Percentiles rank a stretch among this genome's conserved stretches.
Conservation (phyloP, 1,140 invertebrate genomes). For the Pseudomyrmex gracilis region DNA sequence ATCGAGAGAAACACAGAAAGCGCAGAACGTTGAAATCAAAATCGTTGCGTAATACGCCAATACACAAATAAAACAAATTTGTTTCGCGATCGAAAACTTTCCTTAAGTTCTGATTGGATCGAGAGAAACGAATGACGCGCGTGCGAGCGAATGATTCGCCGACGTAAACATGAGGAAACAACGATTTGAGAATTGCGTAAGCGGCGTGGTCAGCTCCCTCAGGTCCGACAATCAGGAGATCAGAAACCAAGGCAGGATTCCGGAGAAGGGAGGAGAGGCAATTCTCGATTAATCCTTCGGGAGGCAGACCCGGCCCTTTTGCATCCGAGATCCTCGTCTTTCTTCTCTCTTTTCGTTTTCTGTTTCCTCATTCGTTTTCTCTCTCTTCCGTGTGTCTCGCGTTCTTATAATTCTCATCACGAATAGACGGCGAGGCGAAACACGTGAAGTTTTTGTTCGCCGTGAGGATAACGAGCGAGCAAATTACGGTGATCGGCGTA, state of each 20-base stretch:
- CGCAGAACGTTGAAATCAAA: neutral
- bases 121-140: conserved; percentile 33
- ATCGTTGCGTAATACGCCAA: neutral
- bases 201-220: conserved; percentile 70
- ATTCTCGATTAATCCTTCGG: conserved; percentile 75
- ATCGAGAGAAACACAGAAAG: neutral
- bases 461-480: conserved; percentile 64
- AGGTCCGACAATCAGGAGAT: conserved; percentile 70
- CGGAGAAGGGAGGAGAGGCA: conserved; percentile 6
- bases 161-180: conserved; percentile 71
- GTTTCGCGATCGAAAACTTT: neutral
- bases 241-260: conserved; percentile 53
- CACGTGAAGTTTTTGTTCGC: conserved; percentile 54
- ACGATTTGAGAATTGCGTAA: conserved; percentile 77
- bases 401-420: conserved; percentile 60
- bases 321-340: neutral
- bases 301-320: conserved; percentile 36
- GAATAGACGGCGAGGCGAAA: conserved; percentile 54
- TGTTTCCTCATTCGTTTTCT: neutral
- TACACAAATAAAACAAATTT: neutral
- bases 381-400: neutral
- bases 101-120: conserved; percentile 31
- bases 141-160: conserved; percentile 43
- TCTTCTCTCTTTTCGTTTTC: neutral
- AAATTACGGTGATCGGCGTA: conserved; percentile 65